Evolutionary conservation across 2,113 vertebrate species (phyloP).

Genomic region (Tragelaphus buxtoni): DNA sequence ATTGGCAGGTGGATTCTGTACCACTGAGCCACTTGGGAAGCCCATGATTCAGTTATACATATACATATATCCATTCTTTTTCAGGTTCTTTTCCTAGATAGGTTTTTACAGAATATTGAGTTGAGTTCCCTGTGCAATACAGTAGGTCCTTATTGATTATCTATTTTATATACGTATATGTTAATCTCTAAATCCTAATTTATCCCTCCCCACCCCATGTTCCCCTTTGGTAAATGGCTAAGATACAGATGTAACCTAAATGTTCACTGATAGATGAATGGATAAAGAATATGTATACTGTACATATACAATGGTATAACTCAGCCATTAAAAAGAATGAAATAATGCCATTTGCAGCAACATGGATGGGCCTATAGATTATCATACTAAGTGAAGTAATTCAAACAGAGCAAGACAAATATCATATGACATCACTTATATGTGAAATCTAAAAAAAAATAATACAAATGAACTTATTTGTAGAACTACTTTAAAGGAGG

Average conservation of each 20-base stretch:
- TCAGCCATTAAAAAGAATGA: not conserved
- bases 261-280: not conserved
- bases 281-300: not conserved
- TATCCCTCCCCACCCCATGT: not conserved
- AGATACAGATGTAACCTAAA: not conserved
- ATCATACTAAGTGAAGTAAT: not conserved
- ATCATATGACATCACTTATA: not conserved
- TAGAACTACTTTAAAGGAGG: not conserved
- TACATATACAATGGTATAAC: not conserved
- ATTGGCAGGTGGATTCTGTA: not conserved
- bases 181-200: not conserved
- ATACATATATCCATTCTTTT: not conserved
- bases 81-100: not conserved
- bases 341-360: not conserved
- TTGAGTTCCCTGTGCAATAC: not conserved
- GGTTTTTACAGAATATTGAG: not conserved
- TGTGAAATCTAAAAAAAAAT: not conserved
- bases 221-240: not conserved
- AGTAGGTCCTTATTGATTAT: not conserved
- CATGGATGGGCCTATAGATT: not conserved
- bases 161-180: not conserved
- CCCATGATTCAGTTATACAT: not conserved
- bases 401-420: not conserved
- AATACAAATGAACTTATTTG: not conserved
- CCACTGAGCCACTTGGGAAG: not conserved